Evolutionary conservation across 1,140 invertebrate genomes (phyloP).

Genomic region (Geopemphigus sp.): DNA sequence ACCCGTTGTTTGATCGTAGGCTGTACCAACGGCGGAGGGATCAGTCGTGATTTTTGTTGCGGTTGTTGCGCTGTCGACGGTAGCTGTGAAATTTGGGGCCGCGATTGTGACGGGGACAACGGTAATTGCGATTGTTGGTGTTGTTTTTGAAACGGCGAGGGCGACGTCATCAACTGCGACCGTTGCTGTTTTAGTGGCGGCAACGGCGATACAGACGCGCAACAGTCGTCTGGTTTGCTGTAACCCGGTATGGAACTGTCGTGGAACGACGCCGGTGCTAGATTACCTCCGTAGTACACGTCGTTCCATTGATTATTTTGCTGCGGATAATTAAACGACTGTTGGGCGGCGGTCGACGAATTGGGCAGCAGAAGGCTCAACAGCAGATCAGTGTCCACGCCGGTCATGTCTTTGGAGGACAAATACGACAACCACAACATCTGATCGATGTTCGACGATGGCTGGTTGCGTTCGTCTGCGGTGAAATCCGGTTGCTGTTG

Average conservation of each 20-base stretch:
- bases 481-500: not conserved
- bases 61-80: not conserved
- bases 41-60: not conserved
- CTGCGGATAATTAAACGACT: not conserved
- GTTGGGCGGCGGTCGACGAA: not conserved
- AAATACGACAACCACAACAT: slow-evolving; percentile 20
- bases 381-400: not conserved
- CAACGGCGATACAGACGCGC: not conserved
- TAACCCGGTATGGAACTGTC: not conserved
- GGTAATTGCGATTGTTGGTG: not conserved
- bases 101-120: not conserved
- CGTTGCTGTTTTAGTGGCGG: not conserved
- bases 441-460: not conserved
- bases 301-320: slow-evolving; percentile 7
- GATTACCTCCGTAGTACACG: not conserved
- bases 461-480: not conserved
- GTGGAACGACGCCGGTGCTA: not conserved
- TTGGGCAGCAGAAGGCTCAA: slow-evolving; percentile 2
- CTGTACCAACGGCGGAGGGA: not conserved
- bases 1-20: not conserved
- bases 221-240: slow-evolving; percentile 3
- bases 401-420: slow-evolving; percentile 26
- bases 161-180: too few relatives aligned
- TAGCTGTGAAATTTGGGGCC: not conserved
- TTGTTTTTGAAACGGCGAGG: not conserved